Evolutionary conservation across 2,888 invertebrate species (phyloP).

Genomic region (Proisotoma minuta): DNA sequence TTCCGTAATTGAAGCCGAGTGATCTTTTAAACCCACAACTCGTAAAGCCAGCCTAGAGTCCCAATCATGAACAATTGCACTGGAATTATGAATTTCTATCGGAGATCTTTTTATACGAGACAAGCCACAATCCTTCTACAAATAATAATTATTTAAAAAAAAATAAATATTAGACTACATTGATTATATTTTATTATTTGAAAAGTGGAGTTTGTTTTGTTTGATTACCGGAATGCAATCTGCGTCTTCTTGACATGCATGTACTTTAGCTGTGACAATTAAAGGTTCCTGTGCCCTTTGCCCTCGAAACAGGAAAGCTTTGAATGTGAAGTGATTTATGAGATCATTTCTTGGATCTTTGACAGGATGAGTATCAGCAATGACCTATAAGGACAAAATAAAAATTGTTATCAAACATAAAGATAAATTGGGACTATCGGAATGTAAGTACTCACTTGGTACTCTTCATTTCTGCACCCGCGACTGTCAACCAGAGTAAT

Average conservation of each 20-base stretch:
- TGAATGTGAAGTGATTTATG: conserved; percentile 45
- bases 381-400: conserved; percentile 29
- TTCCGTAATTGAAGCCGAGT: conserved; percentile 32
- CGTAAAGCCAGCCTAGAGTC: conserved; percentile 41
- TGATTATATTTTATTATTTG: background rate
- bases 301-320: conserved; percentile 46
- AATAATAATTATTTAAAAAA: background rate
- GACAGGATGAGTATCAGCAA: conserved; percentile 43
- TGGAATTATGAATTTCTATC: conserved; percentile 35
- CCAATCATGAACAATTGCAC: conserved; percentile 38
- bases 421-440: no score
- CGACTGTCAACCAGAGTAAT: conserved; percentile 42
- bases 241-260: conserved; percentile 43
- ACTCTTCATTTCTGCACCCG: conserved; percentile 45
- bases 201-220: background rate
- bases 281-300: conserved; percentile 46
- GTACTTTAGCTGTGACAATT: conserved; percentile 45
- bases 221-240: conserved; percentile 36
- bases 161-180: background rate
- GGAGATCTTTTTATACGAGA: conserved; percentile 32
- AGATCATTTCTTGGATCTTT: conserved; percentile 45
- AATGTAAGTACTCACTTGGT: conserved; percentile 34
- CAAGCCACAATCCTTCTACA: conserved; percentile 22
- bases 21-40: conserved; percentile 42
- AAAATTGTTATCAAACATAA: background rate